Evolutionary conservation across 64 coral and sea anemone genomes (phyloP), one percentile per base, ranked within the genome.

Genomic region (Montipora capricornis): DNA sequence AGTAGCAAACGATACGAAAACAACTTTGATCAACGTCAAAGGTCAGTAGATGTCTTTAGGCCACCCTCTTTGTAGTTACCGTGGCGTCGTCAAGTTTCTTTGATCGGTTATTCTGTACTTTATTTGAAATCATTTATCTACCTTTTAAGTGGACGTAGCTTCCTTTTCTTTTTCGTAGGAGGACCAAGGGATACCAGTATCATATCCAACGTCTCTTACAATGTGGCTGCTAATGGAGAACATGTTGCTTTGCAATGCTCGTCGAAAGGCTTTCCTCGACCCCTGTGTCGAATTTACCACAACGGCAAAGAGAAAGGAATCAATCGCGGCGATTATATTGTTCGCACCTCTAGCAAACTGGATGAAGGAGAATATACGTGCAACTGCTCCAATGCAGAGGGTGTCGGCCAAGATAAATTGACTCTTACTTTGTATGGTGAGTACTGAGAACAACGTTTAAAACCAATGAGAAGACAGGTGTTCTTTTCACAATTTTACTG

Each of bases 301-400:
- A 6, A 79, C 0, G 70, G 53, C 3, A 24, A 48, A 44, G 53
- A 52, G 53, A 8, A 74, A 8, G 47, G 29, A 37, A 37, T 66
- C 11, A 90, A 49, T 80, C 20, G n/a, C 4, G 70, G 74, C 77
- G 69, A 15, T 10, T 84, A 68, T 57, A 55, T 87, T 19, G 19
- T 93, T 67, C 24, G 16, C 4, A 52, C n/a, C 24, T 73, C 87
- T 5, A 87, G 16, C 3, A 4, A 20, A 15, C 52, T 58, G 4
- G 61, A 93, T 24, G 49, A 81, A 81, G 91, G 82, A 62, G 53
- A 57, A 47, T 93, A 93, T 53, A 87, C 13, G 13, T 93, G 91
- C 22, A 87, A 80, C 29, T 93, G 91, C 52, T 86, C 24, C n/a
- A 93, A 93, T 75, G 68, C 11, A 11, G 26, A 45, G 8, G 82